Percentiles rank a stretch among this genome's conserved stretches.
phyloP scores from a whole-genome alignment of 1,140 invertebrate genomes.

The Cryptotermes secundus region DNA sequence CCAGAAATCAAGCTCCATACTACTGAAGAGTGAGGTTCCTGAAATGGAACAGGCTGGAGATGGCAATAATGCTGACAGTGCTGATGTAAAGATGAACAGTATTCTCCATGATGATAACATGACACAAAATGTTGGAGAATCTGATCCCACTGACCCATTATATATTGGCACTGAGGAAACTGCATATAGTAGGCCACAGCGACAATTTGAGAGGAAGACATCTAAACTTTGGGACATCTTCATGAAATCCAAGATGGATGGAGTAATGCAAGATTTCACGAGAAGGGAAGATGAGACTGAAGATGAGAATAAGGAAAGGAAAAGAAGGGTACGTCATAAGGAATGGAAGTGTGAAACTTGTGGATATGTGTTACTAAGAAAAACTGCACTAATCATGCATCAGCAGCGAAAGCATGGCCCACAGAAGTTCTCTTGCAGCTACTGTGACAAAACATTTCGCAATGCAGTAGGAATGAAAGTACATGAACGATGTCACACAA shows the following conservation, averaged over 20 bases:
- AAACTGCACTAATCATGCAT: slow-evolving; percentile 12
- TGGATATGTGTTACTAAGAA: neutral
- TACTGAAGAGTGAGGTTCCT: neutral
- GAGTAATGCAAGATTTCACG: neutral
- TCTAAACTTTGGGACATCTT: neutral
- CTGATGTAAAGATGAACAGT: neutral
- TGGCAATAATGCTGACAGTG: neutral
- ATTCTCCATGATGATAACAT: neutral
- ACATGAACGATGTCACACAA: slow-evolving; percentile 29
- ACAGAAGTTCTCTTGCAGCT: slow-evolving; percentile 15
- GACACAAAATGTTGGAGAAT: neutral
- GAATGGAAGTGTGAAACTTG: slow-evolving; percentile 28
- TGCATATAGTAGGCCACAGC: neutral
- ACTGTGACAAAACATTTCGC: slow-evolving; percentile 21
- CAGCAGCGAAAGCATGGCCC: neutral
- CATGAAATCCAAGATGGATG: neutral
- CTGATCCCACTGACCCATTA: neutral
- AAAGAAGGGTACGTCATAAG: neutral
- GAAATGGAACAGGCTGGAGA: neutral
- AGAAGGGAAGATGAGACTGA: slow-evolving; percentile 15
- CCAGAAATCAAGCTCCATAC: neutral
- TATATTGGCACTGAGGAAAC: neutral
- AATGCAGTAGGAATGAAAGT: slow-evolving; percentile 15
- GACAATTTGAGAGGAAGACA: neutral
- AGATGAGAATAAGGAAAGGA: slow-evolving; percentile 23